Evolutionary conservation across 2,888 invertebrate genomes (phyloP), one percentile per base, ranked within the genome.

Genomic region (Sabatieria punctata): DNA sequence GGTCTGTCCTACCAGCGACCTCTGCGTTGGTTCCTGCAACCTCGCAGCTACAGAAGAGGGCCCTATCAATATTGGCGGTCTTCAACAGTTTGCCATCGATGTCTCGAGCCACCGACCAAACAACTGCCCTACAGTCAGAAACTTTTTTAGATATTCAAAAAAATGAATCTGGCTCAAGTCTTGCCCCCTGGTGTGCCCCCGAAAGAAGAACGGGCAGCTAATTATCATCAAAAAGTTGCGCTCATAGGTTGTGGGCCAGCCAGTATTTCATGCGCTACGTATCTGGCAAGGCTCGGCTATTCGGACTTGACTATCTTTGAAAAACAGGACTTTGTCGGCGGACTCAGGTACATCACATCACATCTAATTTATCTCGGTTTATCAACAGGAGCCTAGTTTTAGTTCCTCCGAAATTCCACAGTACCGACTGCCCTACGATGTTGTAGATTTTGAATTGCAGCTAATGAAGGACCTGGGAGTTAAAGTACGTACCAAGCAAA

Each of bases 1-100:
- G 95, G 93, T 97, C 22, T 95, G 95, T 57, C 95, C 95, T 2
- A 95, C 95, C 0, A 91, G 89, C 63, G 95, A 97, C 68, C 76
- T 97, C 1, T 97, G 95, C 66, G 93, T 93, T 0, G 95, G 95
- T 0, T 89, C 91, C 0, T 97, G 95, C 68, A 97, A 97, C 69
- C 73, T 97, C 11, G 80, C 85, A 63, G 95, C 91, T 0, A 78
- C 80, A 11, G 97, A 97, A 66, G 93, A 95, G 66, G 97, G 97
- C 0, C 81, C 93, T 0, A 97, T 97, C 58, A 97, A 97, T 65
- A 97, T 97, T 58, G 93, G 95, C 0, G 97, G 97, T 0, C 73
- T 97, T 30, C 97, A 97, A 67, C 95, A 97, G 61, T 97, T 83
- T 68, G 91, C 95, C 42, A 83, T 86, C 1, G 93, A 97, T 64